Evolutionary conservation across 2,797 vertebrate genomes (phyloP), one percentile per base, ranked within the genome.

Genomic region (Poeciliopsis turneri): DNA sequence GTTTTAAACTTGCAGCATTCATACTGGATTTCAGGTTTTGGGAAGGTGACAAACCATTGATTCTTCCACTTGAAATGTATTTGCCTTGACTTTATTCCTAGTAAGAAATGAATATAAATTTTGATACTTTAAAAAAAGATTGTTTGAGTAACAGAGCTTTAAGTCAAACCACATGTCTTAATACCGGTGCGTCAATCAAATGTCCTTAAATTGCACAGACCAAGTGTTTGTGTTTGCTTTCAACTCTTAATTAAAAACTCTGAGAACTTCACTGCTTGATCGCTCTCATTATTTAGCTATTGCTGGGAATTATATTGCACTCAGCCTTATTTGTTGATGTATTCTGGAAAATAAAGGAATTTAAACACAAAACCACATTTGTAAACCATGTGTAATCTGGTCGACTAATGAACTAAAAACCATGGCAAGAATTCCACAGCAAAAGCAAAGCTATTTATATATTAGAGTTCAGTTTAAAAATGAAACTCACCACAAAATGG

Each of bases 401-500:
- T 28, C 70, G 33, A 33, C 57, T 80, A 83, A 89, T 84, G 70
- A 86, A 88, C 85, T 80, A 86, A 43, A 77, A 84, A 84, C 83
- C 68, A 81, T 23, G 66, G 76, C 57, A 79, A 85, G 78, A 72
- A 78, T 55, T 80, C 18, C 43, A 73, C 61, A 43, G 64, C 79
- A 79, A 88, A 88, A 85, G 23, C 71, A 80, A 75, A 82, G 51
- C 71, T 82, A 84, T 82, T 78, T 45, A 69, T 18, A 91, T 79
- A 76, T n/a, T 49, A 55, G 28, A 80, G 57, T 20, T 39, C 0
- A 78, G 39, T 80, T 73, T 25, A 70, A 70, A 68, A 49, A n/a
- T 71, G 71, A 78, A 81, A 86, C 93, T 92, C 84, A 95, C 95
- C 94, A 85, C 81, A 83, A 88, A 94, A 86, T 66, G 13, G 84